A percentile compares a stretch with the other conserved stretches of the same genome.
Conservation (phyloP, 1,140 invertebrate genomes). For the Zaprionus tsacasi region DNA sequence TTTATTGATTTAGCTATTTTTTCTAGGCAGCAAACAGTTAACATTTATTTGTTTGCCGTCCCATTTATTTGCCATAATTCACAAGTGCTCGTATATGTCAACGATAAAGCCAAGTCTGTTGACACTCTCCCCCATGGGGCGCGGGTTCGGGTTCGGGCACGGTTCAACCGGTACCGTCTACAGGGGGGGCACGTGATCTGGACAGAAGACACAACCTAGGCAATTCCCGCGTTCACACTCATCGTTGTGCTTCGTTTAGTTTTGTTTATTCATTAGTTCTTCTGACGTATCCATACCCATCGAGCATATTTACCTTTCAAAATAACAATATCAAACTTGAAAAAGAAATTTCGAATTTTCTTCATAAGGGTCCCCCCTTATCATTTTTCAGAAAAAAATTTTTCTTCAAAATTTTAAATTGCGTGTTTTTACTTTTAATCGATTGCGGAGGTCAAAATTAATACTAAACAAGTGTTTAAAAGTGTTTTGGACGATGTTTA, state of each 20-base stretch:
- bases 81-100: slow-evolving; percentile 72
- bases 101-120: slow-evolving; percentile 54
- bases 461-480: too few species aligned
- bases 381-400: too few species aligned
- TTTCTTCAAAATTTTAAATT: too few species aligned
- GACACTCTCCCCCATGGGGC: neutral
- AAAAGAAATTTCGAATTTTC: too few species aligned
- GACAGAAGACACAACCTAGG: neutral
- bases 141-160: slow-evolving; percentile 14
- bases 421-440: too few species aligned
- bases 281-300: neutral
- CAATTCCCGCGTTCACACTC: slow-evolving; percentile 9
- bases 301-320: too few species aligned
- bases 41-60: slow-evolving; percentile 55
- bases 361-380: too few species aligned
- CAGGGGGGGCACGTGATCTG: slow-evolving; percentile 21
- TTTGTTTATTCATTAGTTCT: neutral
- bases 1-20: slow-evolving; percentile 63
- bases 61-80: slow-evolving; percentile 72
- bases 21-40: slow-evolving; percentile 52
- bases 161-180: neutral
- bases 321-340: too few species aligned
- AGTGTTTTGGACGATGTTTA: too few species aligned
- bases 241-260: neutral
- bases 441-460: too few species aligned